These are phyloP conservation scores for Druceiella hillmani DNA, from an alignment of 2,888 invertebrate genomes.

Conservation along the genomic window DNA sequence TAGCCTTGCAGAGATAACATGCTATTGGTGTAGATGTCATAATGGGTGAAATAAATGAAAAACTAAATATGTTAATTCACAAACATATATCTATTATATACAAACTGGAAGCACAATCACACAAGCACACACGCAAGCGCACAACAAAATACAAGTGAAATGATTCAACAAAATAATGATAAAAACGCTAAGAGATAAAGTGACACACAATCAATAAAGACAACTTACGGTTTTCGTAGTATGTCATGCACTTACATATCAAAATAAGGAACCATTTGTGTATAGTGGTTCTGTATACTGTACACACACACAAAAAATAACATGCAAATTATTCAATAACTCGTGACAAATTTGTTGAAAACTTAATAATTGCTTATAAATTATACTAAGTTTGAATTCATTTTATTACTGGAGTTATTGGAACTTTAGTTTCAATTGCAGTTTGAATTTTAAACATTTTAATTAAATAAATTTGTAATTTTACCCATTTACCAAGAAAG, in stretches of 20 bases:
- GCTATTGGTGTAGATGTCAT: no score
- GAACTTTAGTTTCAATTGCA: no score
- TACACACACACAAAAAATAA: slow-evolving; percentile 15
- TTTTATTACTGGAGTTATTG: no score
- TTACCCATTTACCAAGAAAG: no score
- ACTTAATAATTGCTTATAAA: no score
- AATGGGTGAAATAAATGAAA: slow-evolving; percentile 45
- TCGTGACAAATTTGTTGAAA: no score
- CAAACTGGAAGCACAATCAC: slow-evolving; percentile 41
- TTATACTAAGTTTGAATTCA: no score
- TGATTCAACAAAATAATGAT: slow-evolving; percentile 20
- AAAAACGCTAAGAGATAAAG: slow-evolving; percentile 15
- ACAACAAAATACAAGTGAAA: slow-evolving; percentile 38
- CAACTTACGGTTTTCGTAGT: slow-evolving; percentile 18
- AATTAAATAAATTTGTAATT: no score
- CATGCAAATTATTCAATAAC: no score
- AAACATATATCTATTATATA: slow-evolving; percentile 50
- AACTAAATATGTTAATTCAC: slow-evolving; percentile 46
- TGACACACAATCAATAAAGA: slow-evolving; percentile 21
- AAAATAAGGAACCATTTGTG: slow-evolving; percentile 37
- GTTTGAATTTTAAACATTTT: no score
- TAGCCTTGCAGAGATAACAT: no score
- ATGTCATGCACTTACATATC: slow-evolving; percentile 50
- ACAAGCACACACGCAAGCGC: slow-evolving; percentile 35
- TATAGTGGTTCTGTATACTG: slow-evolving; percentile 41